These are phyloP conservation scores for Aurelia aurita complex sp. Pacific DNA, from an alignment of 30 jellyfish, hydroid and myxozoan species.

Conservation along the genomic window DNA sequence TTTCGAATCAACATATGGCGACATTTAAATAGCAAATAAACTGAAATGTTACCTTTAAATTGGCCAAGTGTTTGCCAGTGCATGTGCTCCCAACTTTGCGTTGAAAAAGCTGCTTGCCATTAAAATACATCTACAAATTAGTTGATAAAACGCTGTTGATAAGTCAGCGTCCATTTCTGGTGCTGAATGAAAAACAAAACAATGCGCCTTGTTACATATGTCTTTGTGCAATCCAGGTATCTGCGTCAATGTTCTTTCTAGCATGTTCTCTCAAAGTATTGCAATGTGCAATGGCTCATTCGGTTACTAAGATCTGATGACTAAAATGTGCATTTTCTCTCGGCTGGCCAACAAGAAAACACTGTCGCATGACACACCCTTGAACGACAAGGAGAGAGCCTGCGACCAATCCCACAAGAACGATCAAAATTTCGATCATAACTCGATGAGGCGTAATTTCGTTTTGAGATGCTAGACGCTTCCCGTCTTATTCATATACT, in stretches of 20 bases:
- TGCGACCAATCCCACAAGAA: conserved; percentile 87
- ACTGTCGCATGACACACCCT: conserved; percentile 89
- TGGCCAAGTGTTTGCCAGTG: neutral
- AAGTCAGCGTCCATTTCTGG: conserved; percentile 53
- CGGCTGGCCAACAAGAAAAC: conserved; percentile 94
- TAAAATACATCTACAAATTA: conserved; percentile 12
- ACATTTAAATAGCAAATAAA: no score
- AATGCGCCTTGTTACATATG: conserved; percentile 42
- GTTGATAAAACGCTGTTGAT: neutral
- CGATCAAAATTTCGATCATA: conserved; percentile 86
- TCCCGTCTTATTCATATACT: conserved; percentile 3
- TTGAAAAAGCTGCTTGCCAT: conserved; percentile 13
- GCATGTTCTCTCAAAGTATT: conserved; percentile 45
- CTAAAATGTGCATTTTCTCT: conserved; percentile 83
- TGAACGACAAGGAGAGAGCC: conserved; percentile 95
- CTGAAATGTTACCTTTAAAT: neutral
- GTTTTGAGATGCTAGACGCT: conserved; percentile 13
- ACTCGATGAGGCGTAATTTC: conserved; percentile 31
- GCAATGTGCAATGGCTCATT: conserved; percentile 34
- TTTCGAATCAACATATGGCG: no score
- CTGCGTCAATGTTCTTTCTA: conserved; percentile 1
- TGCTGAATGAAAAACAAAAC: conserved; percentile 38
- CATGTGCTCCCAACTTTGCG: conserved; percentile 1
- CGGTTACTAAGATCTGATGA: conserved; percentile 43
- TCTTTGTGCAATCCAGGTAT: conserved; percentile 29